A percentile compares a stretch with the other conserved stretches of the same genome.
These are phyloP conservation scores for Drosophila kanekoi DNA, from an alignment of 2,888 invertebrate species.

Conservation along the genomic window DNA sequence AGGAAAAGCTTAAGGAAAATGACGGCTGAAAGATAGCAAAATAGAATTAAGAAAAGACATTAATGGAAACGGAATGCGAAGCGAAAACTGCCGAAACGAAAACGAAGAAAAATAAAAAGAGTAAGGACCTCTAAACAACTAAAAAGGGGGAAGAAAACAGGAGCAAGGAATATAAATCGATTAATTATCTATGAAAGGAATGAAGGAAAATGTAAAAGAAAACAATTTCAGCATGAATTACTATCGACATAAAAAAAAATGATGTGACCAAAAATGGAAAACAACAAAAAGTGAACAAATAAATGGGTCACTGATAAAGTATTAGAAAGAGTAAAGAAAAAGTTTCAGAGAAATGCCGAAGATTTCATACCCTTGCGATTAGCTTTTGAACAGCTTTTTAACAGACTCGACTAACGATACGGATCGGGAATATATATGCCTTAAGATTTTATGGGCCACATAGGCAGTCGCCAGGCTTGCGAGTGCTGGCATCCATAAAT, in stretches of 20 bases:
- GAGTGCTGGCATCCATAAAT: constrained; percentile 44
- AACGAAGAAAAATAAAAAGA: neutral
- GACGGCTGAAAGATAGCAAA: constrained; percentile 10
- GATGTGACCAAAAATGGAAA: too few species aligned
- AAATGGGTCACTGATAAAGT: neutral
- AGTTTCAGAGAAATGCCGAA: neutral
- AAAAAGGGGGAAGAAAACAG: too few species aligned
- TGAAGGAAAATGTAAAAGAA: too few species aligned
- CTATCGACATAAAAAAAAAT: too few species aligned
- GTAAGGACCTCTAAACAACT: neutral
- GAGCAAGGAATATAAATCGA: neutral
- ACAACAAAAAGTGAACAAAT: too few species aligned
- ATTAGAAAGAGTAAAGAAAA: neutral
- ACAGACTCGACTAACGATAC: too few species aligned
- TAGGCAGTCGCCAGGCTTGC: constrained; percentile 1
- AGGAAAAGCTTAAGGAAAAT: constrained; percentile 11
- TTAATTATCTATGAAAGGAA: neutral
- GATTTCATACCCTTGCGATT: neutral
- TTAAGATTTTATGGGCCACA: neutral
- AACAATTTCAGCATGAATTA: neutral
- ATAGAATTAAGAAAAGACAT: constrained; percentile 9
- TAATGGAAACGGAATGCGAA: constrained; percentile 11
- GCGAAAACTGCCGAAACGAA: constrained; percentile 6
- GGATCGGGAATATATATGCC: too few species aligned
- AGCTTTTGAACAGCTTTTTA: too few species aligned